These are phyloP conservation scores for Neotoxoptera formosana DNA, from an alignment of 1,140 invertebrate species.

Conservation along the genomic window DNA sequence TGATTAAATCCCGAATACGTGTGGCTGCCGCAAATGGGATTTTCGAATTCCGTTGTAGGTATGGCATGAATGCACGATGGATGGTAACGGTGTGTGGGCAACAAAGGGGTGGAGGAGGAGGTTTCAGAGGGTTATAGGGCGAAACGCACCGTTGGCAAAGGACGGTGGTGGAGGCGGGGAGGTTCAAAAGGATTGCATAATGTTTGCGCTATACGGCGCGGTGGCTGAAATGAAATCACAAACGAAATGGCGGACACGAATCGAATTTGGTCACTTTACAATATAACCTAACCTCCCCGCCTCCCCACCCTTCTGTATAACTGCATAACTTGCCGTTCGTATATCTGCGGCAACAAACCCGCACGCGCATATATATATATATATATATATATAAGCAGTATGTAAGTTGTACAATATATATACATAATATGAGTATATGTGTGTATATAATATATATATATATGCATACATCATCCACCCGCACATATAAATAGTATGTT, in stretches of 20 bases:
- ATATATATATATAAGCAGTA: neutral
- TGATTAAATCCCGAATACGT: constrained; percentile 41
- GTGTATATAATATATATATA: neutral
- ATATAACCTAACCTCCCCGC: neutral
- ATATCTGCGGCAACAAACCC: neutral
- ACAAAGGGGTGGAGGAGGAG: neutral
- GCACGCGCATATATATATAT: neutral
- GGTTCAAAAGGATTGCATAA: constrained; percentile 57
- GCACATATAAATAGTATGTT: neutral
- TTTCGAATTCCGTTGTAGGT: neutral
- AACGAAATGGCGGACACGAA: constrained; percentile 49
- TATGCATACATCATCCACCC: neutral
- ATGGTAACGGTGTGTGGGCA: neutral
- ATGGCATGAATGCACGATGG: neutral
- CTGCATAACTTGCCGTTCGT: neutral
- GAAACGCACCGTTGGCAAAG: constrained; percentile 32
- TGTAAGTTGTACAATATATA: no score
- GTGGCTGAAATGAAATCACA: constrained; percentile 42
- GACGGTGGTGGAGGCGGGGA: neutral
- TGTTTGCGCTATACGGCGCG: neutral
- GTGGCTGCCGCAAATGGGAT: constrained; percentile 28
- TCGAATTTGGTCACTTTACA: constrained; percentile 52
- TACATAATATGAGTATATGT: neutral
- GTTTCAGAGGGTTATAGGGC: constrained; percentile 27
- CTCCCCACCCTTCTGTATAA: neutral